Evolutionary conservation across 2,797 vertebrate species (phyloP), one percentile per base, ranked within the genome.

Genomic region (Podarcis lilfordi): DNA sequence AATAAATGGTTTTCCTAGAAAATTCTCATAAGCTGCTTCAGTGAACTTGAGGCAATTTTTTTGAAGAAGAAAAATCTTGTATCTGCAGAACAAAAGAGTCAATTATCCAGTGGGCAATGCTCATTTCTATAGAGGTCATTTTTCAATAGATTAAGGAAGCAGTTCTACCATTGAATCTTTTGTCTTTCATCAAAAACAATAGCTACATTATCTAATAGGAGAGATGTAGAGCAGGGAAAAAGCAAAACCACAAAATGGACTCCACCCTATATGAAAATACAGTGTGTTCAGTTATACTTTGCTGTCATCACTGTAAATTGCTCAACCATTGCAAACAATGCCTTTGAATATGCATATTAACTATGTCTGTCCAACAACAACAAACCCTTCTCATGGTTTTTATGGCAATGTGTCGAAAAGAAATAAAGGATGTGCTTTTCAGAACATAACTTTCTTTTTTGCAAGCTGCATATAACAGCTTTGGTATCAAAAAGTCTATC

Each of bases 281-380:
- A 8, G 29, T 45, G 13, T 19, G n/a, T 66, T 66, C 37, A 77
- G 17, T 66, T 6, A 32, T 68, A 37, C 11, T 43, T 84, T 50
- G 17, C 15, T 72, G 19, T 84, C n/a, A 37, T 76, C 71, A 43
- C 69, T 91, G 87, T 75, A 81, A 90, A 87, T 81, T 86, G 85
- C 45, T 85, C 69, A 77, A 15, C 35, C 45, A 40, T 43, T n/a
- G 32, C 25, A 45, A 80, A 64, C 19, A 25, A 27, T 86, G 85
- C 45, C 72, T 72, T 78, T 79, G 5, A 71, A 84, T 88, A 21
- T 43, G 25, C 50, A 74, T 29, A 69, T 55, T 40, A 66, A 29
- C 37, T 76, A 55, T 7, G 32, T 74, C 68, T 80, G 19, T 79
- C 4, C 5, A 89, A 88, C 83, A 88, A 74, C 84, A 86, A 88